Conservation (phyloP, 2,888 invertebrate genomes). For the Rhagium mordax region DNA sequence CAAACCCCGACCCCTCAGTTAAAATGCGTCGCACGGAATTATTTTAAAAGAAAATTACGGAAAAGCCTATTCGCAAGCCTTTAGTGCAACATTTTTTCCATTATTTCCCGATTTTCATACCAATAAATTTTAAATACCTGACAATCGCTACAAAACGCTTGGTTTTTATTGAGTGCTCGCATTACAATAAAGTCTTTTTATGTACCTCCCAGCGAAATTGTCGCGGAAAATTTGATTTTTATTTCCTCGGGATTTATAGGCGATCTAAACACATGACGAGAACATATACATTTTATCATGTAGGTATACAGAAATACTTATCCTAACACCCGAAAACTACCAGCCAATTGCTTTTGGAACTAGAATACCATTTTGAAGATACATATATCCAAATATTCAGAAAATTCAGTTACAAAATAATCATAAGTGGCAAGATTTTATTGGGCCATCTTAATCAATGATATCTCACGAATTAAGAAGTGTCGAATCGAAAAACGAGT, state of each 20-base stretch:
- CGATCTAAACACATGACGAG: conserved; percentile 5
- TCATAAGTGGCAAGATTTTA: too few species aligned
- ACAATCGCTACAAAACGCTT: conserved; percentile 33
- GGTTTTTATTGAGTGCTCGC: conserved; percentile 29
- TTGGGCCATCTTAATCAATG: too few species aligned
- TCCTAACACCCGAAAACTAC: too few species aligned
- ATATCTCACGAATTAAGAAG: too few species aligned
- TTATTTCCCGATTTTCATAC: conserved; percentile 47
- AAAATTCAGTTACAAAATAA: too few species aligned
- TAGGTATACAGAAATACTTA: too few species aligned
- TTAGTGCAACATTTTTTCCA: conserved; percentile 60
- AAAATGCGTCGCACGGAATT: conserved; percentile 68
- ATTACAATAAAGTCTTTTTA: conserved; percentile 30
- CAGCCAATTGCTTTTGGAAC: too few species aligned
- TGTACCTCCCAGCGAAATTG: conserved; percentile 15
- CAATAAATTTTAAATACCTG: conserved; percentile 46
- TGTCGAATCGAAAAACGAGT: too few species aligned
- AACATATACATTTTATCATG: conserved; percentile 15
- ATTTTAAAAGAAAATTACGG: conserved; percentile 69
- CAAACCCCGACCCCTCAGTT: conserved; percentile 56
- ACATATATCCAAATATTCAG: too few species aligned
- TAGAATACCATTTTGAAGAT: too few species aligned
- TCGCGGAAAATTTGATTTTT: conserved; percentile 29
- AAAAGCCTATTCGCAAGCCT: conserved; percentile 68
- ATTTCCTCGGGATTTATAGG: conserved; percentile 23